These are phyloP conservation scores for Danaus melanippus DNA, from an alignment of 1,140 invertebrate species.

Conservation along the genomic window DNA sequence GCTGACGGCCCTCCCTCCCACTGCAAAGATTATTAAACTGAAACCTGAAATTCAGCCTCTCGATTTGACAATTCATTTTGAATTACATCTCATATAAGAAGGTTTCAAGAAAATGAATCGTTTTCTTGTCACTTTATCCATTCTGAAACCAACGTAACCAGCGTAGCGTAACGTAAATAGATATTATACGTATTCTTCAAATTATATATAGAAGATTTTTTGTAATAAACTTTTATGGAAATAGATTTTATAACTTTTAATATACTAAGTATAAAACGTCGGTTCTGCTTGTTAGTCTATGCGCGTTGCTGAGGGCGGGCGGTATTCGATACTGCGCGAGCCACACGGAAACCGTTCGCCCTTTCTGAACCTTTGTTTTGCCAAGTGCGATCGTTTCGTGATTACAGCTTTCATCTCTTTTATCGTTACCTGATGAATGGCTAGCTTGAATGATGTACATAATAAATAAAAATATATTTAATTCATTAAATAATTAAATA, in stretches of 20 bases:
- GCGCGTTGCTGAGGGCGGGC: slow-evolving; percentile 35
- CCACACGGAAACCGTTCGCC: slow-evolving; percentile 49
- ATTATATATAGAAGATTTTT: too few species aligned
- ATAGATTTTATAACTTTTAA: not conserved
- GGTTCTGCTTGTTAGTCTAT: slow-evolving; percentile 29
- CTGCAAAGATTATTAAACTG: slow-evolving; percentile 28
- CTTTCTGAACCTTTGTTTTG: slow-evolving; percentile 59
- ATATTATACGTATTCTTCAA: too few species aligned
- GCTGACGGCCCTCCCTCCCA: slow-evolving; percentile 44
- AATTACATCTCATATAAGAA: too few species aligned
- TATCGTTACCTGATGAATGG: slow-evolving; percentile 8
- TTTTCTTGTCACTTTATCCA: not conserved
- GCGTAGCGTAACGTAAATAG: too few species aligned
- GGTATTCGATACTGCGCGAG: slow-evolving; percentile 44
- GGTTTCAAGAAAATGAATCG: too few species aligned
- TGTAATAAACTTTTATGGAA: too few species aligned
- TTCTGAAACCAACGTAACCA: not conserved
- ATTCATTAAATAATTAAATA: too few species aligned
- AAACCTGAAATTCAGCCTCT: slow-evolving; percentile 28
- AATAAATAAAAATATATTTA: not conserved
- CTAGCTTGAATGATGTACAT: too few species aligned
- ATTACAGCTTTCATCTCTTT: slow-evolving; percentile 16
- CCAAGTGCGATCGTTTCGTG: slow-evolving; percentile 27
- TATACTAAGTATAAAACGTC: not conserved
- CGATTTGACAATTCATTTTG: too few species aligned